Base-by-base conservation (phyloP, 1,140 invertebrate genomes). In the Sycophaga agraensis region DNA sequence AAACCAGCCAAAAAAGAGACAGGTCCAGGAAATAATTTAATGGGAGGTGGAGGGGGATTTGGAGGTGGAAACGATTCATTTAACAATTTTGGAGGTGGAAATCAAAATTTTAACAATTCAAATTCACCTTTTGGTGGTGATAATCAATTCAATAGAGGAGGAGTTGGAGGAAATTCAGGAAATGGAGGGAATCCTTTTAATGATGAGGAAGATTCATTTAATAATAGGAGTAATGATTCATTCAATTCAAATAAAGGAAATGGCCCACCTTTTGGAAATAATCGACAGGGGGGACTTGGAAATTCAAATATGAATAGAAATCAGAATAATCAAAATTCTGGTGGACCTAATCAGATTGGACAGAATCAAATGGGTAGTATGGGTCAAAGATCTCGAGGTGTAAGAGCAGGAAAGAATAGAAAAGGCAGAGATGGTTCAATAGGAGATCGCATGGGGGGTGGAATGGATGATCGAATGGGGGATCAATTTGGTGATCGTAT, bases 1-100 rank as follows among this genome's bases (percentile, higher is more conserved):
- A 83, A 83, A 68, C 82, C 83, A 67, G 84, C 83, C 24, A 80
- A 81, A 63, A 81, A 82, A 53, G 80, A 82, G 59, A 69, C 70
- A 60, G 74, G 75, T 42, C 61, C 67, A 17, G 34, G 56, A 31
- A 69, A 64, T 39, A 59, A 55, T 40, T 66, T 66, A 51, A 53
- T 40, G 37, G 68, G 68, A 8, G 59, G 48, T 40, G 56, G 43
- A 55, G 61, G 34, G 37, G 68, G 68, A 8, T 57, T 40, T 40
- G 56, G 43, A 55, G 61, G 34, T 50, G 59, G 35, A 46, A 62
- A 48, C 14, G 53, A 59, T 31, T 58, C 61, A 11, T 64, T 64
- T n/a, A 59, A 59, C 12, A 51, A 19, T 39, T 53, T 45, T 54
- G 45, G 45, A 17, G 55, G 48, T 11, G 55, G 56, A 50, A 61